Base-by-base conservation (phyloP, 2,888 invertebrate species). In the Chrysotoxum bicinctum region DNA sequence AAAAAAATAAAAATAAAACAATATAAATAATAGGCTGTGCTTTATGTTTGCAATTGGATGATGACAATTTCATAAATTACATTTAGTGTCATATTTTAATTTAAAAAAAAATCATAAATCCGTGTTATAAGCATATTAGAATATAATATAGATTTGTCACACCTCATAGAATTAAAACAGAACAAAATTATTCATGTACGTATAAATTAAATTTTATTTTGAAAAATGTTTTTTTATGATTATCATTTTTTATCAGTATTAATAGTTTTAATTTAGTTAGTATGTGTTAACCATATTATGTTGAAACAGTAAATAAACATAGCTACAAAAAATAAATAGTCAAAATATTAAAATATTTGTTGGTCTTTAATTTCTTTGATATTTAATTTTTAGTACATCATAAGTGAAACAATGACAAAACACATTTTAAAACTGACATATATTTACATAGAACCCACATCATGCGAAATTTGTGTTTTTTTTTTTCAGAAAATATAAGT, bases 11-110 rank as follows among this genome's bases (percentile, higher is more conserved):
- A 8, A 10, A 30, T 23, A n/a, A 12, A 73, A 9, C 3, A 10
- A 30, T 23, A n/a, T 7, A 73, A 62, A 14, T 37, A 30, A 72
- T 54, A 73, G 82, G 82, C 77, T 82, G 82, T 82, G 82, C 54
- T 73, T 37, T 19, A 60, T 56, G 72, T 70, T 77, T 60, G 35
- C 72, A 45, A 50, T n/a, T 23, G 32, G 21, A 40, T 43, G 30
- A 19, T 30, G n/a, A 50, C 7, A 3, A n/a, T 50, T 50, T 50
- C 23, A 50, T n/a, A n/a, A n/a, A n/a, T 50, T 26, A 50, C 8
- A 50, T 26, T 50, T 26, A 23, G 3, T 50, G 40, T 50, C 48
- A 56, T 56, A 48, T 58, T 43, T 43, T 16, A 58, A 37, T 54
- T 43, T n/a, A 4, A 8, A 4, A 8, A 14, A 2, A 12, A 7